Conservation (phyloP, 1,140 invertebrate species). For the Augochlora pura region DNA sequence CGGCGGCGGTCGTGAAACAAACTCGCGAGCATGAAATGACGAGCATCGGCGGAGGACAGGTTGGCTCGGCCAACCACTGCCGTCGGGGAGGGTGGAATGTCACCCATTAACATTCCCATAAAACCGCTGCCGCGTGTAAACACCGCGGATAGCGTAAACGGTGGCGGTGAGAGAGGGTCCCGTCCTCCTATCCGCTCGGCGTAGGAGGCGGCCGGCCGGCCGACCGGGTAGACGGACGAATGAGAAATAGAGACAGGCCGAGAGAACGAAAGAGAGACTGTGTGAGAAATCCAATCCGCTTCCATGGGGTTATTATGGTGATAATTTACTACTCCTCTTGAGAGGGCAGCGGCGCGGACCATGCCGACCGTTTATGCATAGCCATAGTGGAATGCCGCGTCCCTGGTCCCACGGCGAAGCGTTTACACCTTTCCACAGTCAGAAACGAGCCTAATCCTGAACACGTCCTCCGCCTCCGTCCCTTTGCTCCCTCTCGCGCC, state of each 20-base stretch:
- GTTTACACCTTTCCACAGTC: constrained; percentile 55
- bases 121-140: constrained; percentile 73
- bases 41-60: constrained; percentile 39
- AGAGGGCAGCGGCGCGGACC: constrained; percentile 48
- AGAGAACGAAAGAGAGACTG: constrained; percentile 44
- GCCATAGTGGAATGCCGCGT: constrained; percentile 61
- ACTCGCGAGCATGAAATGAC: constrained; percentile 63
- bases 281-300: constrained; percentile 76
- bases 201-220: constrained; percentile 6
- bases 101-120: constrained; percentile 75
- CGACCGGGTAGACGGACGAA: constrained; percentile 18
- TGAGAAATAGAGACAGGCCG: constrained; percentile 26
- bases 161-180: constrained; percentile 33
- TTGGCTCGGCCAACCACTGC: constrained; percentile 12
- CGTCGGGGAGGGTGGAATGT: constrained; percentile 69
- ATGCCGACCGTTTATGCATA: constrained; percentile 66
- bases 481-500: too few species aligned
- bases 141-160: constrained; percentile 57
- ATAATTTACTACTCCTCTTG: constrained; percentile 73
- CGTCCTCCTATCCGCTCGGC: not conserved
- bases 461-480: not conserved
- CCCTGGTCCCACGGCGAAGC: constrained; percentile 62
- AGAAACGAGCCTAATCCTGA: constrained; percentile 54
- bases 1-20: constrained; percentile 62
- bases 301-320: constrained; percentile 74